phyloP scores from a whole-genome alignment of 2,888 invertebrate species.

The Eupelmus urozonus region DNA sequence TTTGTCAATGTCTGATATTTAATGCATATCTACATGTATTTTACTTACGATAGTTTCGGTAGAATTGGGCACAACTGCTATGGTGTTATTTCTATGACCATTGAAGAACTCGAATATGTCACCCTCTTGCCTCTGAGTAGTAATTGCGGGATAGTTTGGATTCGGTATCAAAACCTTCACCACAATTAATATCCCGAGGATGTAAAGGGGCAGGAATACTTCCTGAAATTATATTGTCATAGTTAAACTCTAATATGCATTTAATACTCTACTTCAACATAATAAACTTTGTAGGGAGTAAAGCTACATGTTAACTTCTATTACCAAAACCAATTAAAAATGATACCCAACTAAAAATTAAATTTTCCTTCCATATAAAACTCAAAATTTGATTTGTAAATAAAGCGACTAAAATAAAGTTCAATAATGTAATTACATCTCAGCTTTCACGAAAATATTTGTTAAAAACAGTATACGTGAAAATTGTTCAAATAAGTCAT shows the following conservation, averaged over 20 bases:
- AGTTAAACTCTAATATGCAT: background rate
- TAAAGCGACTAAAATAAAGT: too few relatives aligned
- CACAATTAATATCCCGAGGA: constrained; percentile 85
- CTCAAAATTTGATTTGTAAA: too few relatives aligned
- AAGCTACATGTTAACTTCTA: too few relatives aligned
- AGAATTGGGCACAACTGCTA: constrained; percentile 84
- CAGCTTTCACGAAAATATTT: too few relatives aligned
- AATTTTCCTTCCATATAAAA: too few relatives aligned
- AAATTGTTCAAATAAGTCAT: too few relatives aligned
- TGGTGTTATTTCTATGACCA: constrained; percentile 81
- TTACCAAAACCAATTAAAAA: too few relatives aligned
- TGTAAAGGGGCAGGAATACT: constrained; percentile 87
- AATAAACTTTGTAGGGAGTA: too few relatives aligned
- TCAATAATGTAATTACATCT: too few relatives aligned
- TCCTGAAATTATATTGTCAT: constrained; percentile 81
- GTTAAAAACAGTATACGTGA: too few relatives aligned
- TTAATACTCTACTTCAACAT: too few relatives aligned
- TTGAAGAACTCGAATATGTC: constrained; percentile 80
- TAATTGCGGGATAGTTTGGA: constrained; percentile 86
- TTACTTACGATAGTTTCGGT: constrained; percentile 78
- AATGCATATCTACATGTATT: background rate
- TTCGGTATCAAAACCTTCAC: constrained; percentile 87
- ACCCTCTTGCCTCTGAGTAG: constrained; percentile 81
- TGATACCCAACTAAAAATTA: too few relatives aligned
- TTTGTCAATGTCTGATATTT: background rate